phyloP scores from a whole-genome alignment of 92 coral and sea anemone species.

The Plumapathes pennacea region DNA sequence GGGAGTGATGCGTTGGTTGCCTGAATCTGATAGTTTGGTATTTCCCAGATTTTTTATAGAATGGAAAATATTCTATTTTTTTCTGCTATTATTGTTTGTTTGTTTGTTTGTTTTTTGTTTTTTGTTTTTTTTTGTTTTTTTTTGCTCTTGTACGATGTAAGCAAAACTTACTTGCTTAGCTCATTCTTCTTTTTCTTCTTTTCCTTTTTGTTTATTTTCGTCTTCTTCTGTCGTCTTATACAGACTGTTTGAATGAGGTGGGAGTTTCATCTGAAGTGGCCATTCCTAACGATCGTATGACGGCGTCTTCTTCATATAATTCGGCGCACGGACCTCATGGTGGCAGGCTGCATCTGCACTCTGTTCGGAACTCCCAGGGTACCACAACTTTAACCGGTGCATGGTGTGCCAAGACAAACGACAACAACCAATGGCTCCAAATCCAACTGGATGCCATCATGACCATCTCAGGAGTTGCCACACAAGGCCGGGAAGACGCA shows the following conservation, averaged over 20 bases:
- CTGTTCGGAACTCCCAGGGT: slow-evolving; percentile 3
- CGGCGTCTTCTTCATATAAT: slow-evolving; percentile 45
- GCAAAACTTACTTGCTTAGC: too few species aligned
- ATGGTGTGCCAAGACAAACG: slow-evolving; percentile 50
- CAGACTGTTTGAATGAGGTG: slow-evolving; percentile 54
- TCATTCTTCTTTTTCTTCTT: too few species aligned
- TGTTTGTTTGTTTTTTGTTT: too few species aligned
- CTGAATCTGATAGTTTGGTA: too few species aligned
- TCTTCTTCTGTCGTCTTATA: too few species aligned
- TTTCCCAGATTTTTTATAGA: too few species aligned
- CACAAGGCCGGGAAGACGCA: slow-evolving; percentile 68
- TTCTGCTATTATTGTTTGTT: too few species aligned
- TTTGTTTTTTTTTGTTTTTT: too few species aligned
- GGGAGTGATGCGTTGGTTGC: too few species aligned
- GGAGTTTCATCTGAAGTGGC: slow-evolving; percentile 31
- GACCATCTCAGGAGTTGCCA: slow-evolving; percentile 67
- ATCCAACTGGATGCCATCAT: slow-evolving; percentile 21
- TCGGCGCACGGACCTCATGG: slow-evolving; percentile 17
- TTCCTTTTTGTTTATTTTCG: too few species aligned
- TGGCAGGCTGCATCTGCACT: slow-evolving; percentile 47
- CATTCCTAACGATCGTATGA: slow-evolving; percentile 50
- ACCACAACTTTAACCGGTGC: slow-evolving; percentile 35
- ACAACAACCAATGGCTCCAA: slow-evolving; percentile 61
- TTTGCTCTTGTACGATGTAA: too few species aligned
- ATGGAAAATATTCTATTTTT: too few species aligned